phyloP scores from a whole-genome alignment of 1,140 invertebrate species.

The Oryctes rhinoceros region DNA sequence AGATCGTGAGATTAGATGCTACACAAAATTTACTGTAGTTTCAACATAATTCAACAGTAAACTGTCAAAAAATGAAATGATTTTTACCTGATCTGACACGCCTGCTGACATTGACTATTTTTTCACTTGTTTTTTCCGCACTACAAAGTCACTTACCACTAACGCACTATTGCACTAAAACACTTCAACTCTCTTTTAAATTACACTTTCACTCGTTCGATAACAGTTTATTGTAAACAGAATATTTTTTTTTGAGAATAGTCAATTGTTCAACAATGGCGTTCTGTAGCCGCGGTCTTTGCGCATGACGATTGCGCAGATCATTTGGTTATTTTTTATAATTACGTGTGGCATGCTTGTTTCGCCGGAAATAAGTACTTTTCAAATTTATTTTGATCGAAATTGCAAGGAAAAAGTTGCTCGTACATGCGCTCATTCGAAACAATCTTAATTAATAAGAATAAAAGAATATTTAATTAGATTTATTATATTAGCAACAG shows the following conservation, averaged over 20 bases:
- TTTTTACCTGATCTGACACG: constrained; percentile 73
- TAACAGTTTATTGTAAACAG: constrained; percentile 17
- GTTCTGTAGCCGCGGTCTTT: constrained; percentile 49
- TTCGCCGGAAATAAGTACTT: constrained; percentile 5
- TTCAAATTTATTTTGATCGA: constrained; percentile 10
- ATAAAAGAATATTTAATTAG: no score
- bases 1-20: constrained; percentile 42
- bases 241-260: constrained; percentile 44
- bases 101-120: constrained; percentile 73
- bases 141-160: constrained; percentile 47
- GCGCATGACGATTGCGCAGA: constrained; percentile 41
- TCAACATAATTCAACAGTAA: constrained; percentile 44
- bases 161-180: constrained; percentile 46
- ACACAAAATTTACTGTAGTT: constrained; percentile 44
- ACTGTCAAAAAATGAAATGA: constrained; percentile 55
- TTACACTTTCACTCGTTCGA: constrained; percentile 17
- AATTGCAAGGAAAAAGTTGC: no score
- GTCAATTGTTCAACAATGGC: constrained; percentile 55
- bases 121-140: constrained; percentile 53
- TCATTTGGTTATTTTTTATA: constrained; percentile 11
- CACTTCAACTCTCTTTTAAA: constrained; percentile 10
- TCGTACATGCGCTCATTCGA: no score
- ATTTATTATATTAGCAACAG: no score
- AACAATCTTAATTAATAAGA: no score
- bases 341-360: background rate